Conservation (phyloP, 1,140 invertebrate species). For the Pseudoatta argentina region DNA sequence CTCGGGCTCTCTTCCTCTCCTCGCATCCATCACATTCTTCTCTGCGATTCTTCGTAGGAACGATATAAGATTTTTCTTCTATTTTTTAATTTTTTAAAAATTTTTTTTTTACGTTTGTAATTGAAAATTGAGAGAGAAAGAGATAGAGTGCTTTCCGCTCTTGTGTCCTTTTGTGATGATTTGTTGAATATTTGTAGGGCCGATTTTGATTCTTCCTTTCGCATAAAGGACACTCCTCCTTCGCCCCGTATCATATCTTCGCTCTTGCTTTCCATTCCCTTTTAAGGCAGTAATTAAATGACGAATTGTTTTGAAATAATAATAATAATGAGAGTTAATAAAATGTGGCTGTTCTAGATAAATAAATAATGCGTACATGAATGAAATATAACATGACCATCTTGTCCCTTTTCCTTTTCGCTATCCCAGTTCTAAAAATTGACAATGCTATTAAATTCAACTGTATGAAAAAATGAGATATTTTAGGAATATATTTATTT, state of each 20-base stretch:
- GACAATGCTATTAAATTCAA: not conserved
- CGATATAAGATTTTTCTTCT: not conserved
- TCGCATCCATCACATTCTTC: not conserved
- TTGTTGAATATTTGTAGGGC: constrained; percentile 50
- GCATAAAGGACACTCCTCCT: constrained; percentile 1
- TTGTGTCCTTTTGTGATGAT: constrained; percentile 31
- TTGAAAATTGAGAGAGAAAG: constrained; percentile 13
- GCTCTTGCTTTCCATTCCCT: constrained; percentile 68
- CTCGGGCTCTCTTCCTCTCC: constrained; percentile 26
- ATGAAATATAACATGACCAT: constrained; percentile 37
- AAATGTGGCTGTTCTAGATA: constrained; percentile 84
- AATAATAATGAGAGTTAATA: constrained; percentile 66
- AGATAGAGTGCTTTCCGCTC: not conserved
- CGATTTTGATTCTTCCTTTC: constrained; percentile 41
- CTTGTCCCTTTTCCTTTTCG: constrained; percentile 11
- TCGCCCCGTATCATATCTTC: constrained; percentile 28
- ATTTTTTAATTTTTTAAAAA: not conserved
- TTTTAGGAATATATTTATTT: not conserved
- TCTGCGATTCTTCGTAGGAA: constrained; percentile 28
- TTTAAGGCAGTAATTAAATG: constrained; percentile 77
- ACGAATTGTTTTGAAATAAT: constrained; percentile 79
- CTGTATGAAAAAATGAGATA: not conserved
- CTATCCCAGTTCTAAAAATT: not conserved
- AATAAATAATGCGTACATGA: constrained; percentile 77
- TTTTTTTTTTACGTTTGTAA: constrained; percentile 40